Evolutionary conservation across 2,888 invertebrate species (phyloP).

Genomic region (Cataglyphis albicans): DNA sequence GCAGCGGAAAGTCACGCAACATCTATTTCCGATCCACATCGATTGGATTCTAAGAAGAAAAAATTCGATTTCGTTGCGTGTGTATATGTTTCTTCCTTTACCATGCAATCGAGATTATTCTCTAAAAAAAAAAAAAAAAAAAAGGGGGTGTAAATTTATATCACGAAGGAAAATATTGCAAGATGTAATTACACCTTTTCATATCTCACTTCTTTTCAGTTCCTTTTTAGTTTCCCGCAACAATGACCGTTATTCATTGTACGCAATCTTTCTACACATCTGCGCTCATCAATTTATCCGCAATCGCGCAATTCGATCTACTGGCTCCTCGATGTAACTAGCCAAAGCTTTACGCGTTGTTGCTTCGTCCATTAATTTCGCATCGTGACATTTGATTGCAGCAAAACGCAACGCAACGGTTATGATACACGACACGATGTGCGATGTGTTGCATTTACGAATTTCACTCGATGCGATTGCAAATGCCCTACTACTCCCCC

Average conservation of each 20-base stretch:
- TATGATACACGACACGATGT: conserved; percentile 37
- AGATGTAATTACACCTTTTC: conserved; percentile 8
- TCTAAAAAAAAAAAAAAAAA: background rate
- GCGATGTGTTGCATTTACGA: conserved; percentile 30
- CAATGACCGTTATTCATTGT: conserved; percentile 10
- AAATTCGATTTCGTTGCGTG: conserved; percentile 31
- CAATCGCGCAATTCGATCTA: conserved; percentile 38
- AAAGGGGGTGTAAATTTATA: background rate
- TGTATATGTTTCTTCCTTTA: background rate
- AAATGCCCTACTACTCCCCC: background rate
- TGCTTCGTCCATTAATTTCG: conserved; percentile 41
- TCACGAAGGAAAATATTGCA: background rate
- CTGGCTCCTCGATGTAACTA: conserved; percentile 41
- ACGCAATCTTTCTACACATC: background rate
- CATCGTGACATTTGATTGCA: conserved; percentile 47
- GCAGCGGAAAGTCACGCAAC: conserved; percentile 27
- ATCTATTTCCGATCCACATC: conserved; percentile 46
- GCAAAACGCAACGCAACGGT: conserved; percentile 32
- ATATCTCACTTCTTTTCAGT: background rate
- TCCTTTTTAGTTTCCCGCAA: too few species aligned
- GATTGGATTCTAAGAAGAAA: conserved; percentile 35
- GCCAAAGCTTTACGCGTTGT: conserved; percentile 8
- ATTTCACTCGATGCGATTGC: conserved; percentile 44
- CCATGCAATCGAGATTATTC: background rate
- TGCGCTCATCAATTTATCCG: conserved; percentile 43